Conservation (phyloP, 2,888 invertebrate genomes). For the Orgyia antiqua region DNA sequence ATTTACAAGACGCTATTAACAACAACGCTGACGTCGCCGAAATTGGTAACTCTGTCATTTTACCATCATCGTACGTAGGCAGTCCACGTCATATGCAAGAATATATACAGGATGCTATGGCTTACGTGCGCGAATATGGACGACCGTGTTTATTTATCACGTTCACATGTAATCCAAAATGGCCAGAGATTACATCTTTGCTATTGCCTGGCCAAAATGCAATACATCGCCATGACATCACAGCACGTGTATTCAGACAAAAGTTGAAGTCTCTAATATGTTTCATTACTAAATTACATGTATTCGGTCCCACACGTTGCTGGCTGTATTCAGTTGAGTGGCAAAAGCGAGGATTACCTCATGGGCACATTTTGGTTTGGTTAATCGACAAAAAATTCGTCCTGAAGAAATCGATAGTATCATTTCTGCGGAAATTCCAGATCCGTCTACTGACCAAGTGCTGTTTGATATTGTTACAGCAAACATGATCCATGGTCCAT, state of each 20-base stretch:
- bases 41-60: conserved; percentile 7
- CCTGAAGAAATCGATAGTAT: conserved; percentile 9
- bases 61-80: conserved; percentile 17
- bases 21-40: conserved; percentile 7
- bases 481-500: conserved; percentile 4
- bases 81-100: conserved; percentile 15
- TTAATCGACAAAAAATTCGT: conserved; percentile 1
- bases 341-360: conserved; percentile 5
- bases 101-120: background rate
- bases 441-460: conserved; percentile 25
- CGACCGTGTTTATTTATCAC: conserved; percentile 7
- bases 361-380: background rate
- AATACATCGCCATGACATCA: conserved; percentile 14
- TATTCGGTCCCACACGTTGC: conserved; percentile 7
- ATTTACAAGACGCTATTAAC: conserved; percentile 25
- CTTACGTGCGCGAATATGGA: conserved; percentile 3
- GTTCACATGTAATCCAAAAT: conserved; percentile 2
- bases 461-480: conserved; percentile 21
- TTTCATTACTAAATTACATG: conserved; percentile 13
- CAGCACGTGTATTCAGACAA: conserved; percentile 18
- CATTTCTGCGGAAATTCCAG: conserved; percentile 18
- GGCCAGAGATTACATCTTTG: conserved; percentile 1
- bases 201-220: conserved; percentile 10
- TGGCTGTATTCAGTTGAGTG: conserved; percentile 15
- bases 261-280: conserved; percentile 17